Base-by-base conservation (phyloP, 2,888 invertebrate species). In the Panorpa germanica region DNA sequence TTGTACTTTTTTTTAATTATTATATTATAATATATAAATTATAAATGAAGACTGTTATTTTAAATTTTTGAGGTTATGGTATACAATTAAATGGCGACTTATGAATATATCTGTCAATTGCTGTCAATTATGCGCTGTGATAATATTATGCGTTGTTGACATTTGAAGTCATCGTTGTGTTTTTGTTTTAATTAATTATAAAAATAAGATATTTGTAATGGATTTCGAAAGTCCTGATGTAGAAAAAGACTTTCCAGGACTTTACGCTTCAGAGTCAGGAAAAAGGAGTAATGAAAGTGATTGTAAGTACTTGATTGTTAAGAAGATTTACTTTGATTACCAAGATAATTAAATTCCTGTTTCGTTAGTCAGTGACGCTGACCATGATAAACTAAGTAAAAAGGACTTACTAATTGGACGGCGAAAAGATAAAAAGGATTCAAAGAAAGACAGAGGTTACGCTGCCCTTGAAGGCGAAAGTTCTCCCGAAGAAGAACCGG, bases 391-490 rank as follows among this genome's bases (percentile, higher is more conserved):
- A 46, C 63, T 70, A 30, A 70, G 74, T 39, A 82, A 80, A 45
- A 82, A 81, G 44, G 82, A 82, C 44, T 57, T 77, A 26, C 54
- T 82, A 16, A 68, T 69, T 41, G 78, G 78, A 1, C 69, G 81
- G 37, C 63, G 75, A 1, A 85, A 82, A 46, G 85, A 86, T 33
- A 80, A 78, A 42, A 85, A 83, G 49, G 83, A 78, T 43, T 63
- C 70, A 24, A 81, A 82, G 45, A 80, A 80, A 51, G 85, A 86
- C 45, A 65, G 80, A 42, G 88, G 90, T 3, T 91, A 91, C 63
- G 85, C 85, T 27, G 83, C 88, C 14, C 61, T 91, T 41, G 90
- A 83, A 53, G 90, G 88, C 23, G 86, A 86, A 53, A 88, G 90
- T 46, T 90, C 90, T 1, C 83, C 81, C 4, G 88, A 88, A 48